phyloP scores from a whole-genome alignment of 2,797 vertebrate species.

The Acrocephalus scirpaceus region DNA sequence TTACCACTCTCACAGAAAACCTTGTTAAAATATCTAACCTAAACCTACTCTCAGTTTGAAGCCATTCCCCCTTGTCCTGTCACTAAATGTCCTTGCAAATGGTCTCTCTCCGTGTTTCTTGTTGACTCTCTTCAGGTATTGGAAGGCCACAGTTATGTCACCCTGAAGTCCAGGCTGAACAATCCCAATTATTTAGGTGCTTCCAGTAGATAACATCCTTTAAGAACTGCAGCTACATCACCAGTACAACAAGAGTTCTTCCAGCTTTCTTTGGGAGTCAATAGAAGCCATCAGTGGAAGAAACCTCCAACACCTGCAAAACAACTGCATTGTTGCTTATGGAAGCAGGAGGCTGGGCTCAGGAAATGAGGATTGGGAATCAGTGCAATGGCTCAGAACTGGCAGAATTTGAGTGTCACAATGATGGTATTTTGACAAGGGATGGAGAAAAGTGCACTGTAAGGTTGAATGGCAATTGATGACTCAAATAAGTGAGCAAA shows the following conservation, averaged over 20 bases:
- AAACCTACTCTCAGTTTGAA: not conserved
- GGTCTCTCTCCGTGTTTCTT: not conserved
- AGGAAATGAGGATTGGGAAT: conserved; percentile 51
- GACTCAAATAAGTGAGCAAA: conserved; percentile 35
- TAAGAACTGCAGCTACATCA: not conserved
- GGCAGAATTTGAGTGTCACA: conserved; percentile 41
- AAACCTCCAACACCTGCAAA: conserved; percentile 59
- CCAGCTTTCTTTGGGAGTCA: not conserved
- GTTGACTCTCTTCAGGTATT: not conserved
- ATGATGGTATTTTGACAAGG: conserved; percentile 1
- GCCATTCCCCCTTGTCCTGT: not conserved
- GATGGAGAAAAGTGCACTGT: conserved; percentile 14
- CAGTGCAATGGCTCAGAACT: not conserved
- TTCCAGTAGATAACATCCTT: not conserved
- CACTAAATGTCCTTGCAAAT: not conserved
- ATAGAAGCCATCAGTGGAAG: not conserved
- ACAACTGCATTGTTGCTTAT: conserved; percentile 3
- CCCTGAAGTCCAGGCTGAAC: not conserved
- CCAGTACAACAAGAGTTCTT: not conserved
- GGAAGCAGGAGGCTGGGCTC: conserved; percentile 14
- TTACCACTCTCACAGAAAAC: not conserved
- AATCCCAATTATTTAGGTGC: not conserved
- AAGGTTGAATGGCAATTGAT: conserved; percentile 22
- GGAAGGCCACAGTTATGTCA: not conserved
- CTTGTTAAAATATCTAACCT: no score